Evolutionary conservation across 2,797 vertebrate genomes (phyloP), one percentile per base, ranked within the genome.

Genomic region (Sorex maritimensis): DNA sequence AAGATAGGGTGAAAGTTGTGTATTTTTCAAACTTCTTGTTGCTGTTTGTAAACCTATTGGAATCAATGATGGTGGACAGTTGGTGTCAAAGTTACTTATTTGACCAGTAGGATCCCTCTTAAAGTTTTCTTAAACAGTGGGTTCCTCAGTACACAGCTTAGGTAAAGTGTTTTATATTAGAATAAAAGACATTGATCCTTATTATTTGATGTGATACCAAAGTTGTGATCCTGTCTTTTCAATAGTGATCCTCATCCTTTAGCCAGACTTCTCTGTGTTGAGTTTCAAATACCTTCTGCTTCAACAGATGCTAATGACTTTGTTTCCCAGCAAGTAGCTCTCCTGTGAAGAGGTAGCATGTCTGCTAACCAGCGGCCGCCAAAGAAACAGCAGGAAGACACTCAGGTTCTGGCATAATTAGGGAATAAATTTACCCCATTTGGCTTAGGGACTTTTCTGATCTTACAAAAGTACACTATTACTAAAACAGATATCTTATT

Each of bases 381-480:
- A 61, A 52, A 30, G 21, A 14, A 23, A 65, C 86, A 80, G 61
- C 86, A 79, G 93, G 84, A 82, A 93, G 55, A 11, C 38, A 9
- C 61, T 79, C 41, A 10, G 58, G 79, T 83, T 80, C 92, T 87
- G 10, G 52, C 68, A 81, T 91, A 91, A 95, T 92, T 91, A 93
- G 82, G 72, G 30, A 89, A 88, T 92, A 80, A 44, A 91, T 96
- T 85, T 90, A 90, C 67, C 75, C 80, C 68, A 34, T 63, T 93
- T 94, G 63, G 67, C 26, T 93, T 67, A 73, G 55, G 63, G 58
- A 69, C 34, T 74, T 85, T 90, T 26, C 85, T 81, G 85, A 74
- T 73, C 75, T 84, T 85, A 73, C 68, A 44, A 87, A 79, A 92
- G 38, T 75, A 41, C 93, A 81, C 69, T 74, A 28, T 81, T 67